Base-by-base conservation (phyloP, 2,113 vertebrate species). In the Loxodonta africana region DNA sequence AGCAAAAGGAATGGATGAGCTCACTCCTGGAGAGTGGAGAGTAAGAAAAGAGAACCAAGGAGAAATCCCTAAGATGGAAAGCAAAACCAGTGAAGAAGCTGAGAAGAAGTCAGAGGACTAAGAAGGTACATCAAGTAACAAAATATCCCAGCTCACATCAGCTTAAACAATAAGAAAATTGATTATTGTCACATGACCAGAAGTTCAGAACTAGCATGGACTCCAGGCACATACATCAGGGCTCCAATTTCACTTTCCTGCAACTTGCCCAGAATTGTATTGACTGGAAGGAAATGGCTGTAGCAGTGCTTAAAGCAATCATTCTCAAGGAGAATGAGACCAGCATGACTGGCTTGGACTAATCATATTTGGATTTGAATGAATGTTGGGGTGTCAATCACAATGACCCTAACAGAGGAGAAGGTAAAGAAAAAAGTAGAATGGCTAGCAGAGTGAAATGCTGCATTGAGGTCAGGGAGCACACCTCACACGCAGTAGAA, bases 161-260 rank as follows among this genome's bases (percentile, higher is more conserved):
- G 46, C 44, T 88, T 93, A 88, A 91, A n/a, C 76, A 83, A 41
- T 67, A 60, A 83, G 67, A 51, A 77, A 91, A 82, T 17, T 48
- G 73, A 95, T 91, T 71, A 62, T 46, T 46, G 44, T 30, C 37
- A 37, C 26, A 53, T 74, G 51, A 78, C 6, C 63, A 65, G 81
- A 92, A 88, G 14, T 94, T 82, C 37, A 83, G 44, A 76, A 53
- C 11, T 83, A 94, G 57, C 63, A 51, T 80, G 57, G 33, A 15
- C 76, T 95, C 89, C 51, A 83, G 69, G 62, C 25, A 91, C 41
- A 81, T 8, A 15, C 33, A 69, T 78, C 25, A 71, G 60, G 20
- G n/a, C 51, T 95, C 69, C 76, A 84, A n/a, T 2, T 87, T 97
- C 6, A 67, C 30, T 84, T 96, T 80, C 53, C 83, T 94, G 23